Evolutionary conservation across 2,888 invertebrate genomes (phyloP).

Genomic region (Eilema sororculum): DNA sequence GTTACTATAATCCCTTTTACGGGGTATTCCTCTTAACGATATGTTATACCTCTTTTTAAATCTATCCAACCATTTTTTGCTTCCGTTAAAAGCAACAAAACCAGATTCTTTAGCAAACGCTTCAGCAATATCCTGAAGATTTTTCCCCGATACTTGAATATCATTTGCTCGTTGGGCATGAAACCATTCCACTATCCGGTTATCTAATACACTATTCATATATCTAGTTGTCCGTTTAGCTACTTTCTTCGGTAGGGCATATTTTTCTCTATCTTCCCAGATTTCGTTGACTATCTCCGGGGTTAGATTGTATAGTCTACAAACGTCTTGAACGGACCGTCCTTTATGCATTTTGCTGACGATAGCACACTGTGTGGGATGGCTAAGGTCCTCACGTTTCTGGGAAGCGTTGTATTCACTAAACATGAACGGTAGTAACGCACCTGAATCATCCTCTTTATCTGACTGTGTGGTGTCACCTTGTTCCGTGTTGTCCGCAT

Average conservation of each 20-base stretch:
- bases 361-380: constrained; percentile 59
- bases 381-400: constrained; percentile 53
- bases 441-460: constrained; percentile 30
- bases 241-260: constrained; percentile 52
- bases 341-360: constrained; percentile 67
- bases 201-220: constrained; percentile 60
- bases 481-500: constrained; percentile 31
- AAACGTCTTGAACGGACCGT: constrained; percentile 57
- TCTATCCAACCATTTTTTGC: constrained; percentile 66
- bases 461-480: constrained; percentile 48
- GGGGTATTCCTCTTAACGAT: constrained; percentile 46
- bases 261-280: constrained; percentile 65
- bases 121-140: constrained; percentile 63
- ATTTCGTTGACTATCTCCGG: constrained; percentile 61
- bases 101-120: constrained; percentile 61
- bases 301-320: constrained; percentile 58
- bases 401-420: constrained; percentile 25
- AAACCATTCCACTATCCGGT: constrained; percentile 59
- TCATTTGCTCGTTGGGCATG: constrained; percentile 51
- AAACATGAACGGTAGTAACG: constrained; percentile 30
- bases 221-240: constrained; percentile 52
- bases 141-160: constrained; percentile 59
- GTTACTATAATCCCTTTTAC: constrained; percentile 51
- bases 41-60: constrained; percentile 65
- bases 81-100: constrained; percentile 63